phyloP scores from a whole-genome alignment of 2,113 vertebrate species.

The Mandrillus leucophaeus region DNA sequence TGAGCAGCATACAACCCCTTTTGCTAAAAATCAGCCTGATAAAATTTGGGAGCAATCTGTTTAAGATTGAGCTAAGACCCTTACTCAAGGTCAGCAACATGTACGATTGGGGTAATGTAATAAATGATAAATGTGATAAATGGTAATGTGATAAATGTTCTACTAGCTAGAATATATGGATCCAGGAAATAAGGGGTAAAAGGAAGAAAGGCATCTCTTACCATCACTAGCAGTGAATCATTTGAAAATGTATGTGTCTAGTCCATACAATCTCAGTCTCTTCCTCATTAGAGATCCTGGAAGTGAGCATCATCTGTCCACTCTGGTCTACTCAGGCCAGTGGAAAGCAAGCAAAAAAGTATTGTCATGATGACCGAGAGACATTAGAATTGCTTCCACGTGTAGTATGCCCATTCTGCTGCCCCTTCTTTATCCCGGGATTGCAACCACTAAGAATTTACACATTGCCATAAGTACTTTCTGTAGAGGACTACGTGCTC shows the following conservation, averaged over 20 bases:
- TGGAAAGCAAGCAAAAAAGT: not conserved
- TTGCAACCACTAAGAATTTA: not conserved
- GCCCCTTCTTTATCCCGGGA: not conserved
- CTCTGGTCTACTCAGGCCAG: not conserved
- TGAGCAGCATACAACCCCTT: not conserved
- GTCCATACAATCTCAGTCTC: not conserved
- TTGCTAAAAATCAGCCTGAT: not conserved
- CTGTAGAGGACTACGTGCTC: not conserved
- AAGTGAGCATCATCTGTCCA: not conserved
- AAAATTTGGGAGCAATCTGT: not conserved
- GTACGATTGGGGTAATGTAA: not conserved
- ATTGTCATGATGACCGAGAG: not conserved
- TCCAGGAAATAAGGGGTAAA: not conserved
- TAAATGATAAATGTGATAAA: not conserved
- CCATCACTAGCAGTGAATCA: not conserved
- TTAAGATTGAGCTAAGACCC: not conserved
- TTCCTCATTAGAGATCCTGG: not conserved
- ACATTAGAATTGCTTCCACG: not conserved
- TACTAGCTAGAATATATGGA: not conserved
- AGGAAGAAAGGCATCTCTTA: not conserved
- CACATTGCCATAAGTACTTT: not conserved
- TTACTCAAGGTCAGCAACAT: not conserved
- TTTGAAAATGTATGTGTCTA: not conserved
- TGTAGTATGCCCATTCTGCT: not conserved
- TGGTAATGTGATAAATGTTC: not conserved